A percentile compares a stretch with the other conserved stretches of the same genome.
These are phyloP conservation scores for Heterohyrax brucei DNA, from an alignment of 2,797 vertebrate species.

Conservation along the genomic window DNA sequence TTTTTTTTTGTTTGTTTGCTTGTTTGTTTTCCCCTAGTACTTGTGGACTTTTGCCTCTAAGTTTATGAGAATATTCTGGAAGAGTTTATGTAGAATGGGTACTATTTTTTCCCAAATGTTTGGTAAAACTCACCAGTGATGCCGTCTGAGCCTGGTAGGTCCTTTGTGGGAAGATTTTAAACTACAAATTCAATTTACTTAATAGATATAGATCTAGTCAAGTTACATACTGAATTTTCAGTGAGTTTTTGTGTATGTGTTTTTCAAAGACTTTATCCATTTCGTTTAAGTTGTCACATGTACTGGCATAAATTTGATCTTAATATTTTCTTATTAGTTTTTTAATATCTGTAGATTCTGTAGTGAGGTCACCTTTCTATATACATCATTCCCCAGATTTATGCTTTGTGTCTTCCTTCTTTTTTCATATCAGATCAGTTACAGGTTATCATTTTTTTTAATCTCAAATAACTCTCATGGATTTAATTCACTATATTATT, in stretches of 20 bases:
- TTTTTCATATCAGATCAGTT: neutral
- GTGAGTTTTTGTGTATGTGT: neutral
- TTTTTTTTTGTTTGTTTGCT: neutral
- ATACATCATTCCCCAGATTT: neutral
- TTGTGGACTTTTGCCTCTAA: neutral
- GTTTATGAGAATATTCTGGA: neutral
- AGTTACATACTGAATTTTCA: neutral
- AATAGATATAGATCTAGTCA: neutral
- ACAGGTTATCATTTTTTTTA: neutral
- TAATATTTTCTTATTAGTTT: neutral
- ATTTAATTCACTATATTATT: neutral
- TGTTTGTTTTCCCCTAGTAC: no score
- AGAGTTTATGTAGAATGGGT: neutral
- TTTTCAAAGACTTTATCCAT: neutral
- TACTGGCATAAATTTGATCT: neutral
- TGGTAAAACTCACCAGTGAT: conserved; percentile 34
- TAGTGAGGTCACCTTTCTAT: neutral
- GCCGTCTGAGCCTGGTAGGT: neutral
- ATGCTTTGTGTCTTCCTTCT: neutral
- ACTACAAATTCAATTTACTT: neutral
- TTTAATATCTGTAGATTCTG: neutral
- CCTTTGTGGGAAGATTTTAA: neutral
- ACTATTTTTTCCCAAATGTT: conserved; percentile 16
- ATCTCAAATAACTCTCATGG: neutral
- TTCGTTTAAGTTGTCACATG: neutral